Evolutionary conservation across 2,888 invertebrate genomes (phyloP), one percentile per base, ranked within the genome.

Genomic region (Drosophila leonis): DNA sequence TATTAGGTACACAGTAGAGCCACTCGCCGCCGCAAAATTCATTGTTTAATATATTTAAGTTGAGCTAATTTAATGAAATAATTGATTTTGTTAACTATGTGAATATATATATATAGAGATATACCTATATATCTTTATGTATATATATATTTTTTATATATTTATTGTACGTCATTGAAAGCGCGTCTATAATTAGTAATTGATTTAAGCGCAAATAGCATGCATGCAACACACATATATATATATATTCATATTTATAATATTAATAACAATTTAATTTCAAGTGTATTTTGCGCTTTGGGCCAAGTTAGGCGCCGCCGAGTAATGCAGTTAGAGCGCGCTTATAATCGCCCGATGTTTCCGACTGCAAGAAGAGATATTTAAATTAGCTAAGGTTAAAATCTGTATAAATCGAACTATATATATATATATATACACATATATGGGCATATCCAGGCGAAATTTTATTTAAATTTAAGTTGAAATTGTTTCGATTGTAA

Each of bases 331-430:
- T 88, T 35, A 95, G 90, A 8, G 94, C 94, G 51, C 92, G 92
- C 78, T 94, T 94, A 88, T 94, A 95, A 83, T 95, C 94, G 5
- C 95, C 95, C 41, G 94, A 94, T 20, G 94, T 94, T 87, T 95
- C 95, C 68, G 92, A 92, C 94, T 77, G 77, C 31, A 77, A 79
- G n/a, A 62, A 46, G 42, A 42, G 15, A 56, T 68, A 56, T 60
- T 18, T n/a, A 64, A 63, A 65, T 55, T n/a, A 41, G 5, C 9
- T 3, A 20, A 4, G 4, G 35, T 54, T 57, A 61, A 18, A 10
- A 27, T 7, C 12, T 18, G 35, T n/a, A 12, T 39, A 10, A 39
- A 27, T 54, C 54, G 54, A 54, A 46, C 37, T 20, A 18, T 29
- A 46, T n/a, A 35, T 29, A 29, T 48, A 29, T n/a, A 46, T 44